A percentile compares a stretch with the other conserved stretches of the same genome.
Conservation (phyloP, 2,888 invertebrate genomes). For the Phaedon cochleariae region DNA sequence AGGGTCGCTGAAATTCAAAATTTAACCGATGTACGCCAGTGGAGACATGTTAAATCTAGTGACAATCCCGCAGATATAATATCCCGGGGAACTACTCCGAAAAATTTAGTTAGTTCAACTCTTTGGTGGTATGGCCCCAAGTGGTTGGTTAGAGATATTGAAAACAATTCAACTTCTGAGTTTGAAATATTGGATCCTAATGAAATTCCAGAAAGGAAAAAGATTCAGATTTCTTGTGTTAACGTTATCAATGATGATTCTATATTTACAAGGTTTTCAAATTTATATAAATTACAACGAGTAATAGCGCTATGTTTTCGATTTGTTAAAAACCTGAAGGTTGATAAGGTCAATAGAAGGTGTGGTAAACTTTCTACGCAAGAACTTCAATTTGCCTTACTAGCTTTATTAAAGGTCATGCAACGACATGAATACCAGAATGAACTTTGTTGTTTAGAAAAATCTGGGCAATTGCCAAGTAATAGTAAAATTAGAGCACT, state of each 20-base stretch:
- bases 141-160: neutral
- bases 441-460: neutral
- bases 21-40: neutral
- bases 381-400: neutral
- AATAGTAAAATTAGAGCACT: neutral
- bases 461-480: neutral
- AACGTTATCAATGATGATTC: too few species aligned
- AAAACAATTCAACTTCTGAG: too few species aligned
- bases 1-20: conserved; percentile 17
- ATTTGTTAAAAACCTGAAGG: neutral
- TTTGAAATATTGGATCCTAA: too few species aligned
- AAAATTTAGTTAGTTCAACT: neutral
- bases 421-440: neutral
- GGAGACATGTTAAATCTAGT: conserved; percentile 10
- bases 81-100: neutral
- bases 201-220: too few species aligned
- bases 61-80: conserved; percentile 19
- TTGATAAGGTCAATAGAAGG: neutral
- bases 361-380: neutral
- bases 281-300: conserved; percentile 2
- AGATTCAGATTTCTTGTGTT: too few species aligned
- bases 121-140: neutral
- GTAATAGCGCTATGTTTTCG: neutral
- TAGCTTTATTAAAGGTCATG: neutral
- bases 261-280: conserved; percentile 1